phyloP scores from a whole-genome alignment of 2,113 vertebrate genomes.

The Chaetodon auriga region DNA sequence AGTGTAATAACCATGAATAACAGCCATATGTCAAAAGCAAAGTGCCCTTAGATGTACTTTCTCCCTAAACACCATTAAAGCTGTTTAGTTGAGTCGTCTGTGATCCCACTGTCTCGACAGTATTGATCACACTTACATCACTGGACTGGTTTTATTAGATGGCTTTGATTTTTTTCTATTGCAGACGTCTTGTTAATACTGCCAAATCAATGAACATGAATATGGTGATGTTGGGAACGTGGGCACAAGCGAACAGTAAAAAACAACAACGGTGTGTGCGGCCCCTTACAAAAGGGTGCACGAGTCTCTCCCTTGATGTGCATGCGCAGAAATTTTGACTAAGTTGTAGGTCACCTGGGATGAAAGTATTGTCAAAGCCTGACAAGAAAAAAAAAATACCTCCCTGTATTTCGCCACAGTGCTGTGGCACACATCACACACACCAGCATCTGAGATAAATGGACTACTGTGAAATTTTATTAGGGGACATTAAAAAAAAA shows the following conservation, averaged over 20 bases:
- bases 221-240: conserved; percentile 47
- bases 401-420: conserved; percentile 21
- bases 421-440: conserved; percentile 55
- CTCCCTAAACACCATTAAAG: conserved; percentile 58
- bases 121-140: conserved; percentile 76
- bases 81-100: conserved; percentile 47
- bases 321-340: neutral
- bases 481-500: conserved; percentile 71
- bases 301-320: neutral
- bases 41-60: conserved; percentile 59
- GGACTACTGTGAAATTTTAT: conserved; percentile 76
- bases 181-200: conserved; percentile 59
- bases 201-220: conserved; percentile 66
- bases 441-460: conserved; percentile 69
- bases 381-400: neutral
- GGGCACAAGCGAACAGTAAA: conserved; percentile 25
- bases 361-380: conserved; percentile 21
- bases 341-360: conserved; percentile 35
- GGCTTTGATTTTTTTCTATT: conserved; percentile 67
- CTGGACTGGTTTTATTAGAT: conserved; percentile 59
- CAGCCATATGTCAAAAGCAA: conserved; percentile 46
- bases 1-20: conserved; percentile 61
- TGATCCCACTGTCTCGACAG: conserved; percentile 66
- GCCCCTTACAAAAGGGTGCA: neutral
- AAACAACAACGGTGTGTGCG: conserved; percentile 21